Evolutionary conservation across 2,888 invertebrate genomes (phyloP), one percentile per base, ranked within the genome.

Genomic region (Rotaria magnacalcarata): DNA sequence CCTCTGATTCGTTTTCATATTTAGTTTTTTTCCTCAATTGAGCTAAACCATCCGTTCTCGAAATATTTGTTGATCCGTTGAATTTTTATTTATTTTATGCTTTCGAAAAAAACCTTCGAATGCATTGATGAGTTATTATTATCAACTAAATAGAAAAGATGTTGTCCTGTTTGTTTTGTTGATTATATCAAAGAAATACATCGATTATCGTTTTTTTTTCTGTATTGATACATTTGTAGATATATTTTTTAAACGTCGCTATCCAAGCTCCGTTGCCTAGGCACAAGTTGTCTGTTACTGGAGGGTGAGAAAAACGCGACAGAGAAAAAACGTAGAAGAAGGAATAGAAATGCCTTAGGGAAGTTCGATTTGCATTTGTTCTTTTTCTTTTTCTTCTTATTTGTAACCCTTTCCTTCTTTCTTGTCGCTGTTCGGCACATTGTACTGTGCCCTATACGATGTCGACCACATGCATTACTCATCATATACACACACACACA

Each of bases 361-460:
- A 67, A 67, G 67, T 34, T 67, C 34, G 67, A 67, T 67, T 67
- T 34, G 67, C 67, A 67, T 67, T 67, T 67, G 67, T 67, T 67
- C 67, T 67, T 67, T 67, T 34, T 34, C 67, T 67, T 11, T 67
- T 14, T 67, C 67, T 67, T 67, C 67, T 67, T 67, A 34, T 67
- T 67, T 5, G 34, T 67, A 67, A 67, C 67, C 67, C 67, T 67
- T 67, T 67, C 34, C 58, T 60, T 60, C 67, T 67, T 67, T 34
- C 67, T 67, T 34, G 67, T 67, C 67, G 67, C 7, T 41, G 67
- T 67, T 67, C 34, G 34, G 67, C 67, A 67, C 67, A 67, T 67
- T 67, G 67, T 67, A 67, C 67, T 67, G 67, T 67, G 67, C 67
- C 67, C 67, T 67, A 34, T 67, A 67, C 34, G 67, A 67, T 67